A percentile compares a stretch with the other conserved stretches of the same genome.
Conservation (phyloP, 2,888 invertebrate genomes). For the Eucera pruinosa region DNA sequence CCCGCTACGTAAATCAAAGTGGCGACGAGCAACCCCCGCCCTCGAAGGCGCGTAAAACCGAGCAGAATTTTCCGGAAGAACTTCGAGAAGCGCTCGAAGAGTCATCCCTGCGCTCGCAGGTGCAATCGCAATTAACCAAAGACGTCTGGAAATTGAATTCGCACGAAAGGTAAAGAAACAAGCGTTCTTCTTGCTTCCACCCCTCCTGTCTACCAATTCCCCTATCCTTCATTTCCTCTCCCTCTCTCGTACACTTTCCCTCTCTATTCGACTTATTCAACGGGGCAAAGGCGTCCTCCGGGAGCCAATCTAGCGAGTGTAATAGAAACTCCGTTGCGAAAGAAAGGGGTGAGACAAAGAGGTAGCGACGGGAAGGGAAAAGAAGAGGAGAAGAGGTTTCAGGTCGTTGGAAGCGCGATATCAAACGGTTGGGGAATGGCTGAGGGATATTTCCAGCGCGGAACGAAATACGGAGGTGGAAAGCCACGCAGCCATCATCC, state of each 20-base stretch:
- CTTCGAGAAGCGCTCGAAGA: conserved; percentile 17
- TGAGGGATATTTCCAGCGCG: conserved; percentile 16
- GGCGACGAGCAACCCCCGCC: background rate
- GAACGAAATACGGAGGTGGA: conserved; percentile 39
- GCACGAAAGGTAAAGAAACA: conserved; percentile 62
- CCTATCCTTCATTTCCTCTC: background rate
- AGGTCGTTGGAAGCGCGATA: conserved; percentile 59
- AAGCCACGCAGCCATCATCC: conserved; percentile 4
- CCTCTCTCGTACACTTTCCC: conserved; percentile 10
- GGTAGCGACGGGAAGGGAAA: background rate
- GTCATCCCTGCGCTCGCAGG: conserved; percentile 25
- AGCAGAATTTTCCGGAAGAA: conserved; percentile 12
- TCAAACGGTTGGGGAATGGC: conserved; percentile 52
- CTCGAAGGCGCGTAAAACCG: conserved; percentile 18
- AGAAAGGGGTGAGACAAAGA: conserved; percentile 1
- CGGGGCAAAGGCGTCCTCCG: conserved; percentile 45
- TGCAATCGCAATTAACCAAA: conserved; percentile 66
- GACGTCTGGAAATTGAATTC: conserved; percentile 67
- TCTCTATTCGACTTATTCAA: conserved; percentile 28
- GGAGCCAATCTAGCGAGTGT: conserved; percentile 64
- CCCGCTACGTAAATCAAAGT: conserved; percentile 45
- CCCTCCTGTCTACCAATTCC: background rate
- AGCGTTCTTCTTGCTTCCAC: conserved; percentile 6
- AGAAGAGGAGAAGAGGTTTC: conserved; percentile 17
- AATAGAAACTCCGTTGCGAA: conserved; percentile 57